A percentile compares a stretch with the other conserved stretches of the same genome.
Evolutionary conservation across 2,888 invertebrate genomes (phyloP).

Genomic region (Emmelina monodactyla): DNA sequence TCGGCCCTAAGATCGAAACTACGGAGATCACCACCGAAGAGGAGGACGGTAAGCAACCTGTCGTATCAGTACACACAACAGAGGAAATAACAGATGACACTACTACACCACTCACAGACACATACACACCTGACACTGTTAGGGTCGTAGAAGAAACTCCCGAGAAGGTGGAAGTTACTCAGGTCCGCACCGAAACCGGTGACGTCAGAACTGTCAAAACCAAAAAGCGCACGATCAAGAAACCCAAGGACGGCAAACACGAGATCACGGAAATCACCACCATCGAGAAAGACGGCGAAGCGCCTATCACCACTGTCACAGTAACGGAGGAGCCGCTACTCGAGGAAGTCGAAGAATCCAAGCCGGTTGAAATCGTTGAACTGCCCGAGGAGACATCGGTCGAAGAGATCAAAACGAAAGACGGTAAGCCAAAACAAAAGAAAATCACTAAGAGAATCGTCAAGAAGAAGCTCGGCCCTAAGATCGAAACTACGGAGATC

Average conservation of each 20-base stretch:
- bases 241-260: neutral
- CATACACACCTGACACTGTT: neutral
- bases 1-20: neutral
- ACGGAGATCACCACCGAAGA: neutral
- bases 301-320: constrained; percentile 9
- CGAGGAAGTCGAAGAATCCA: constrained; percentile 15
- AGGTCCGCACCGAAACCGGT: neutral
- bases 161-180: neutral
- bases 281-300: neutral
- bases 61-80: neutral
- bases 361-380: constrained; percentile 20
- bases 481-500: neutral
- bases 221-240: neutral
- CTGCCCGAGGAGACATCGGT: constrained; percentile 26
- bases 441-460: neutral
- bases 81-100: neutral
- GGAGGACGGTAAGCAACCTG: neutral
- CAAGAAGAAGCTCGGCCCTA: neutral
- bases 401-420: neutral
- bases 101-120: neutral
- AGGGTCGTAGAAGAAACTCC: neutral
- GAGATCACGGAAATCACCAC: neutral
- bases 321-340: constrained; percentile 7
- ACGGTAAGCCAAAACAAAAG: neutral
- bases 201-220: neutral